phyloP scores from a whole-genome alignment of 2,797 vertebrate species.

The Allobates femoralis region DNA sequence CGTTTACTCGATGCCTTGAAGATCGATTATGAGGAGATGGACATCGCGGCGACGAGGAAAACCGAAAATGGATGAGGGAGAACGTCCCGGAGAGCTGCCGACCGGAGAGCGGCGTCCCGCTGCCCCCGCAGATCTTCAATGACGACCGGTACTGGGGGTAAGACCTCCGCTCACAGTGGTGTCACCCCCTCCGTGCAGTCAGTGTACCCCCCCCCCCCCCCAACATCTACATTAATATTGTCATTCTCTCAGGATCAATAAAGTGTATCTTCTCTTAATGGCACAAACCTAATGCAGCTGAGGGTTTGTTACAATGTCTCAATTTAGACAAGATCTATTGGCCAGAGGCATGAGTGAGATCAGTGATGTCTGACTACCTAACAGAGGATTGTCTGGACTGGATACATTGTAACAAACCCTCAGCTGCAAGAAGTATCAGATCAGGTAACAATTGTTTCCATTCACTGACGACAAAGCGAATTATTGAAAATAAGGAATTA shows the following conservation, averaged over 20 bases:
- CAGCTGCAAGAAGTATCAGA: too few relatives aligned
- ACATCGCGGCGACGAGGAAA: constrained; percentile 93
- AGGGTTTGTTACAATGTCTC: background rate
- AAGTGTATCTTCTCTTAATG: too few relatives aligned
- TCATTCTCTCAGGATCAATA: too few relatives aligned
- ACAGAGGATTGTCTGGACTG: background rate
- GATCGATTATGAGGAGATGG: constrained; percentile 93
- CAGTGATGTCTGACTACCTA: too few relatives aligned
- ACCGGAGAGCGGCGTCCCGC: constrained; percentile 86
- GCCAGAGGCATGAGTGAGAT: too few relatives aligned
- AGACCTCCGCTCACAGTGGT: constrained; percentile 66
- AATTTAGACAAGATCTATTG: too few relatives aligned
- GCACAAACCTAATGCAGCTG: too few relatives aligned
- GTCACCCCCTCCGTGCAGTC: background rate
- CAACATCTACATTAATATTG: too few relatives aligned
- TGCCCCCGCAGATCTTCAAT: constrained; percentile 96
- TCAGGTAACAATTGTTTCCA: too few relatives aligned
- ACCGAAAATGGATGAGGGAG: constrained; percentile 96
- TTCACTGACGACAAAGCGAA: too few relatives aligned
- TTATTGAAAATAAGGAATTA: too few relatives aligned
- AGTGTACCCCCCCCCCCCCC: background rate
- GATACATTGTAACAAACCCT: background rate
- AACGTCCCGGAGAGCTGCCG: constrained; percentile 88
- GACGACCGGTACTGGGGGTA: constrained; percentile 91
- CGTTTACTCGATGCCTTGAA: constrained; percentile 91